Evolutionary conservation across 2,888 invertebrate species (phyloP).

Genomic region (Acronicta alni): DNA sequence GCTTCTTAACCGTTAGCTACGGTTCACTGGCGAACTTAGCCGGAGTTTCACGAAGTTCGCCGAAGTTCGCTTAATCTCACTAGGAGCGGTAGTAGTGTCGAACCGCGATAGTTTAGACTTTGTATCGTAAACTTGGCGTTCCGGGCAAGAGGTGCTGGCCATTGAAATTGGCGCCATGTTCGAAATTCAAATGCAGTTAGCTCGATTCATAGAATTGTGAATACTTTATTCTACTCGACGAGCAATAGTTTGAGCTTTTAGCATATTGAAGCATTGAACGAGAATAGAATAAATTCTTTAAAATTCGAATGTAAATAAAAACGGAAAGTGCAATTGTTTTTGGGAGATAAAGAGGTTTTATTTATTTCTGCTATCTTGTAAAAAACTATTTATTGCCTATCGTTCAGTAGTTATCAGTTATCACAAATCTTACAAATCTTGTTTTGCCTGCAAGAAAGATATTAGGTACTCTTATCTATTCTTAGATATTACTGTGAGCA

Average conservation of each 20-base stretch:
- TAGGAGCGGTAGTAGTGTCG: conserved; percentile 63
- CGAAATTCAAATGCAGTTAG: conserved; percentile 55
- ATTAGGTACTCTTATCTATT: too few relatives aligned
- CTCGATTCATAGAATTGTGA: conserved; percentile 49
- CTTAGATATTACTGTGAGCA: too few relatives aligned
- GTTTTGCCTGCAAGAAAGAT: too few relatives aligned
- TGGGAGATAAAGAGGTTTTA: too few relatives aligned
- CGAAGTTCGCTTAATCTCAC: conserved; percentile 64
- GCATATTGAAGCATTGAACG: not conserved
- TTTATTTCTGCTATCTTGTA: too few relatives aligned
- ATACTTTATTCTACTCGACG: conserved; percentile 2
- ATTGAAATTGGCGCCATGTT: conserved; percentile 55
- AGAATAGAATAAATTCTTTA: too few relatives aligned
- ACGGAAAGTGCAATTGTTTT: not conserved
- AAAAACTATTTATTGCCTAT: too few relatives aligned
- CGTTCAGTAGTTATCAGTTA: too few relatives aligned
- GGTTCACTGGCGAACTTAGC: conserved; percentile 56
- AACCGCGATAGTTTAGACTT: conserved; percentile 65
- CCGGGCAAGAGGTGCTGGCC: conserved; percentile 50
- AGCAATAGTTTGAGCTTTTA: not conserved
- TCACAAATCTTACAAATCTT: too few relatives aligned
- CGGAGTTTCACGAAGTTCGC: conserved; percentile 62
- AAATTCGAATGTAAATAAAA: too few relatives aligned
- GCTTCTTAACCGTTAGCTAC: conserved; percentile 59
- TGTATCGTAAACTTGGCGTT: conserved; percentile 59